Base-by-base conservation (phyloP, 1,140 invertebrate species). In the Coptotermes formosanus region DNA sequence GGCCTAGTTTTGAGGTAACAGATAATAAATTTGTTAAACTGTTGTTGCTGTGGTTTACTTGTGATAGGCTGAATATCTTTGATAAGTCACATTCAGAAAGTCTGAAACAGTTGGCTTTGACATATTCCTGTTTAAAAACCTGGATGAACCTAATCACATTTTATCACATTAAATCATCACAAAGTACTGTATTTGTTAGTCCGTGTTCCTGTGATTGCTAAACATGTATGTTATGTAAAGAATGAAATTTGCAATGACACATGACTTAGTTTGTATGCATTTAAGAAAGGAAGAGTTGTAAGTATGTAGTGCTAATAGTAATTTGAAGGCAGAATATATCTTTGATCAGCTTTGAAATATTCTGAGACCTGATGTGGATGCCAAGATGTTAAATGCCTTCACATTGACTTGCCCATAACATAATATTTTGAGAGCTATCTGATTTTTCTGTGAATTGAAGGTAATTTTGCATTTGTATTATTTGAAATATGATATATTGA, bases 81-180 rank as follows among this genome's bases (percentile, higher is more conserved):
- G 7, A 75, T 30, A 30, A 25, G n/a, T 21, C 52, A 55, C 16
- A 30, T 9, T 64, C n/a, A 19, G 55, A 19, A 30, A n/a, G 25
- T 30, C n/a, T 75, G 64, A 9, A 75, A 21, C 3, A 55, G 52
- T 55, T 4, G 12, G 30, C 11, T 64, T 8, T 75, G 25, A 75
- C 14, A 75, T 30, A 69, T 75, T 75, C n/a, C 25, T 11, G n/a
- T 75, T 55, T 21, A 55, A 55, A 55, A 12, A 75, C 14, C 11
- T 75, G 25, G 14, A 30, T 2, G 9, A 75, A 25, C n/a, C n/a
- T n/a, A 16, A 30, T 64, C 16, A 75, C 16, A 30, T 25, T 75
- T 75, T 75, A 25, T n/a, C 64, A 75, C n/a, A 55, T 75, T 64
- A 75, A 6, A 75, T 75, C 64, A 75, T 75, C 64, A 75, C 64